Evolutionary conservation across 2,888 invertebrate genomes (phyloP), one percentile per base, ranked within the genome.

Genomic region (Scrobipalpa atriplicella): DNA sequence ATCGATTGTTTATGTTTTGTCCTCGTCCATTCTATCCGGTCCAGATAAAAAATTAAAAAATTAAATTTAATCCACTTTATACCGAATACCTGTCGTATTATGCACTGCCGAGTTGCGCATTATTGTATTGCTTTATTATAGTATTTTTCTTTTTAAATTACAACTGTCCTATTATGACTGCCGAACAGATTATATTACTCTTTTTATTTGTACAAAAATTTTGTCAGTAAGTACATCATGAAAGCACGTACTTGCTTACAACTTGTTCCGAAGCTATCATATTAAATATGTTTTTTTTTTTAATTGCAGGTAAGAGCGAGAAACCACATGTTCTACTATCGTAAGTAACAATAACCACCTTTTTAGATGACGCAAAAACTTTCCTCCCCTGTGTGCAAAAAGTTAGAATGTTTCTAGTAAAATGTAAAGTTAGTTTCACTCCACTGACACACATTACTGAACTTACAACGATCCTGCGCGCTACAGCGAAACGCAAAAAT

Each of bases 1-100:
- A n/a, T n/a, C n/a, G n/a, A n/a, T n/a, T n/a, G n/a, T n/a, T n/a
- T n/a, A n/a, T n/a, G n/a, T n/a, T n/a, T n/a, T n/a, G 38, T 21
- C 13, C 58, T 21, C 9, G 38, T 58, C 39, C 47, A 62, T 62
- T 62, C 47, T 19, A 29, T 21, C 47, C 38, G 16, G 38, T 43
- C 38, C 5, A 9, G 19, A 8, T 11, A 11, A 2, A 41, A 11
- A 1, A 8, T 41, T 41, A 9, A 41, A 41, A 11, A n/a, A n/a
- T n/a, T n/a, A n/a, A n/a, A n/a, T n/a, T n/a, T n/a, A 89, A 90
- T 90, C 87, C 85, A 84, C 85, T 89, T 89, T 88, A 89, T 84
- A 83, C 81, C 74, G 76, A 71, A 77, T 81, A 78, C 76, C 78
- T n/a, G 80, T 75, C 77, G 76, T 82, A 79, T 78, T n/a, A 80